These are phyloP conservation scores for Petromus typicus DNA, from an alignment of 2,113 vertebrate species.

Conservation along the genomic window DNA sequence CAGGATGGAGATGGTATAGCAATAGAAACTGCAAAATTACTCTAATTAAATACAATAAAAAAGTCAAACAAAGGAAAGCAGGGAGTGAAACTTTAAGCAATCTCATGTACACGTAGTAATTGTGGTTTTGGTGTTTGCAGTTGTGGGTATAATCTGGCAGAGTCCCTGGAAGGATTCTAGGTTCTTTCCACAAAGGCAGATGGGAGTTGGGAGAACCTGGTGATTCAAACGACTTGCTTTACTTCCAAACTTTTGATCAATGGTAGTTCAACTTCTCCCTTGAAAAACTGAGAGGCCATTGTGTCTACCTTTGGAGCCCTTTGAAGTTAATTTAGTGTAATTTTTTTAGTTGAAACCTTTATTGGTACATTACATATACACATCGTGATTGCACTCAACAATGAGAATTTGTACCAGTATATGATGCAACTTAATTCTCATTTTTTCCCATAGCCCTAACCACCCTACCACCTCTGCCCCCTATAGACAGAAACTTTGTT, in stretches of 20 bases:
- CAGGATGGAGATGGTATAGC: accelerated
- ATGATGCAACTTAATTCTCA: no score
- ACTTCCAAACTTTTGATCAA: background rate
- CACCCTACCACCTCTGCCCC: no score
- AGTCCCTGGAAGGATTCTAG: background rate
- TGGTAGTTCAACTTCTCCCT: no score
- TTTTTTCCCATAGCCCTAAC: no score
- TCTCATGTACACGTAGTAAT: accelerated
- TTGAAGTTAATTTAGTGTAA: no score
- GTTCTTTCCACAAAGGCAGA: background rate
- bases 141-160: accelerated
- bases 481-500: no score
- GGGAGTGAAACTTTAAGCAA: accelerated
- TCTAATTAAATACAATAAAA: background rate
- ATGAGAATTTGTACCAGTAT: no score
- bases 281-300: background rate
- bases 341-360: no score
- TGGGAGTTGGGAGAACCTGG: accelerated
- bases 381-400: no score
- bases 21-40: background rate
- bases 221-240: background rate
- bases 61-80: no score
- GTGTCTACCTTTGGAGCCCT: background rate
- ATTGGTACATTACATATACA: no score
- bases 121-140: background rate